These are phyloP conservation scores for Potorous gilbertii DNA, from an alignment of 2,797 vertebrate species.

Conservation along the genomic window DNA sequence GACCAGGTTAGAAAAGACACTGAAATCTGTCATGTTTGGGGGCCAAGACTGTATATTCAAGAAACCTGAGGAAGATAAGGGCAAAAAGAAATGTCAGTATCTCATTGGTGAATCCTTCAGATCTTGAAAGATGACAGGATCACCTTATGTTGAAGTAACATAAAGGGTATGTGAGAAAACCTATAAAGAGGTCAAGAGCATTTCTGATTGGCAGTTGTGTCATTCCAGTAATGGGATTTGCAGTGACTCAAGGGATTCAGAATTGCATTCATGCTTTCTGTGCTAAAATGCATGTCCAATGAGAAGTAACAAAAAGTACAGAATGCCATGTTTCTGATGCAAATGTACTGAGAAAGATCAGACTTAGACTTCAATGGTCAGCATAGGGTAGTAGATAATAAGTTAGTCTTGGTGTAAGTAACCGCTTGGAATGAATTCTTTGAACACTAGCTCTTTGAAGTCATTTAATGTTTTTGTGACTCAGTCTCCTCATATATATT, in stretches of 20 bases:
- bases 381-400: neutral
- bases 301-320: neutral
- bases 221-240: neutral
- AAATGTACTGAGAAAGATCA: neutral
- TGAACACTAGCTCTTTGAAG: neutral
- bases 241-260: neutral
- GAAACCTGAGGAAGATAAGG: slow-evolving; percentile 87
- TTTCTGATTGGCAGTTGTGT: slow-evolving; percentile 2
- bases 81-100: slow-evolving; percentile 8
- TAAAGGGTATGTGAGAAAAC: neutral
- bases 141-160: slow-evolving; percentile 11
- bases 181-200: neutral
- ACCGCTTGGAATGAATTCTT: neutral
- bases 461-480: neutral
- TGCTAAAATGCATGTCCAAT: neutral
- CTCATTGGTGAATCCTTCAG: neutral
- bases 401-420: neutral
- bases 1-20: slow-evolving; percentile 95
- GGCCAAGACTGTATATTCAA: slow-evolving; percentile 99
- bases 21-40: slow-evolving; percentile 97
- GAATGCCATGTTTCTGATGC: neutral
- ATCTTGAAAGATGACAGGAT: slow-evolving; percentile 8
- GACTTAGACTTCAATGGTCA: neutral
- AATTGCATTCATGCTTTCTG: neutral
- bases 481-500: neutral